Conservation (phyloP, 2,113 vertebrate species). For the Orientallactaga bullata region DNA sequence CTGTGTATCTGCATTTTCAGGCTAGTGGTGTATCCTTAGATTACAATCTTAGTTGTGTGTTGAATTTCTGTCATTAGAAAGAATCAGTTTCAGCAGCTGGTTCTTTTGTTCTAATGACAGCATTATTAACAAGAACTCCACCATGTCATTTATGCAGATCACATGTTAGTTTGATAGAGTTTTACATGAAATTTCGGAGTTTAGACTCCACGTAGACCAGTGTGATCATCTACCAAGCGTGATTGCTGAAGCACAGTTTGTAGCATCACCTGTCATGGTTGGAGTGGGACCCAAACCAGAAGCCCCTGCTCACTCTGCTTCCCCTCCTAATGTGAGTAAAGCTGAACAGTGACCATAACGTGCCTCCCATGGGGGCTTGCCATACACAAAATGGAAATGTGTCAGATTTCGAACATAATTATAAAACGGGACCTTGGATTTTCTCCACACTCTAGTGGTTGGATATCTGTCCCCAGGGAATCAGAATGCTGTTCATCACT, state of each 20-base stretch:
- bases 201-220: neutral
- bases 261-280: neutral
- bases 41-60: neutral
- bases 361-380: neutral
- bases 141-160: neutral
- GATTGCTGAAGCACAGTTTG: neutral
- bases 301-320: neutral
- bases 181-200: neutral
- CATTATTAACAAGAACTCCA: slow-evolving; percentile 40
- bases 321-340: neutral
- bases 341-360: neutral
- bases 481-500: neutral
- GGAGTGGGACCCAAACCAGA: neutral
- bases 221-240: neutral
- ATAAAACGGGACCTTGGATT: slow-evolving; percentile 40
- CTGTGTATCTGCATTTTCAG: neutral
- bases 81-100: neutral
- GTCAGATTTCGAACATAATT: slow-evolving; percentile 37
- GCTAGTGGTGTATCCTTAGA: neutral
- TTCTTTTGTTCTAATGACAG: slow-evolving; percentile 21
- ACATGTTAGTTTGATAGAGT: neutral
- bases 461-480: neutral
- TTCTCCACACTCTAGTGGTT: neutral
- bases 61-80: slow-evolving; percentile 36
- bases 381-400: neutral